A percentile compares a stretch with the other conserved stretches of the same genome.
These are phyloP conservation scores for Diabrotica virgifera DNA, from an alignment of 1,140 invertebrate species.

Conservation along the genomic window DNA sequence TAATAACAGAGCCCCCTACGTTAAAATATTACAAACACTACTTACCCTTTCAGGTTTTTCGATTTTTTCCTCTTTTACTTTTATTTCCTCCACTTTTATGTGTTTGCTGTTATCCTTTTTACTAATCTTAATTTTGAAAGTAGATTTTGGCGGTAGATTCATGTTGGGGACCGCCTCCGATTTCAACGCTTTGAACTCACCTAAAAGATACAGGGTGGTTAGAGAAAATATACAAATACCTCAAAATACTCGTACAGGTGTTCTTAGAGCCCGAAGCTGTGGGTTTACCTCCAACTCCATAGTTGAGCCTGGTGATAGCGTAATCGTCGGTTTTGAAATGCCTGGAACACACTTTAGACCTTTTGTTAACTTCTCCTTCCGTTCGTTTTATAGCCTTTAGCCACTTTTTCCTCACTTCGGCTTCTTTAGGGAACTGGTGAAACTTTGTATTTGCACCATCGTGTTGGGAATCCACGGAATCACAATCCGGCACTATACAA, in stretches of 20 bases:
- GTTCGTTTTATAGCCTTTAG: constrained; percentile 15
- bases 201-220: constrained; percentile 17
- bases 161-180: constrained; percentile 8
- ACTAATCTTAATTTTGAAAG: constrained; percentile 15
- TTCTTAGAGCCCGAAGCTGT: constrained; percentile 7
- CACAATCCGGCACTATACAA: constrained; percentile 15
- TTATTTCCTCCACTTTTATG: constrained; percentile 16
- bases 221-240: neutral
- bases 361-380: constrained; percentile 16
- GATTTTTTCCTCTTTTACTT: constrained; percentile 12
- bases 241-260: constrained; percentile 7
- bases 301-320: constrained; percentile 11
- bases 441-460: neutral
- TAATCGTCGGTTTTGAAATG: constrained; percentile 15
- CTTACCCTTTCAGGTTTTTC: constrained; percentile 9
- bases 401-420: constrained; percentile 8
- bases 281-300: constrained; percentile 8
- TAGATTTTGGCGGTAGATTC: constrained; percentile 16
- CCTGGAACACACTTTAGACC: constrained; percentile 11
- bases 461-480: neutral
- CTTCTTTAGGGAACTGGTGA: constrained; percentile 11
- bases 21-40: neutral
- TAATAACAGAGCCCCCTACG: too few species aligned
- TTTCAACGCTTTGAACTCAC: constrained; percentile 17
- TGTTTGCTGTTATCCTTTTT: constrained; percentile 17